These are phyloP conservation scores for Rutpela maculata DNA, from an alignment of 2,888 invertebrate genomes.

Conservation along the genomic window DNA sequence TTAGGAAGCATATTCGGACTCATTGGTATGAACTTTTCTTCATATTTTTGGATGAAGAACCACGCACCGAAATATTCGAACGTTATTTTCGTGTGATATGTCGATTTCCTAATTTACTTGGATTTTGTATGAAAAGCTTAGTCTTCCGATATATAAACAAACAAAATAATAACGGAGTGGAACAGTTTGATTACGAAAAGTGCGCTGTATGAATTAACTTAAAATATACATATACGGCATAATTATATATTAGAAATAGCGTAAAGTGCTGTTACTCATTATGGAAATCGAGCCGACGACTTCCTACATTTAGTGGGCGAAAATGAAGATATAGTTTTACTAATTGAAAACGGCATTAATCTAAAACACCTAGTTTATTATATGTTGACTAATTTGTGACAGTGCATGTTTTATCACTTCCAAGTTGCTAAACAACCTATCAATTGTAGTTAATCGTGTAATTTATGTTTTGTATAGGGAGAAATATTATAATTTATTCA, in stretches of 20 bases:
- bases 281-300: background rate
- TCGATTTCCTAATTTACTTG: too few relatives aligned
- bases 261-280: background rate
- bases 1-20: too few relatives aligned
- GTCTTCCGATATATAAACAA: too few relatives aligned
- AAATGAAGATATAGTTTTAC: constrained; percentile 14
- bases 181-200: background rate
- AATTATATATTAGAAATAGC: background rate
- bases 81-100: too few relatives aligned
- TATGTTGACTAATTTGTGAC: constrained; percentile 16
- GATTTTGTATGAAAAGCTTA: too few relatives aligned
- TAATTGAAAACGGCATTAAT: constrained; percentile 17
- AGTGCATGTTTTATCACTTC: constrained; percentile 9
- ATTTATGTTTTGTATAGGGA: constrained; percentile 14
- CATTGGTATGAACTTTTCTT: too few relatives aligned
- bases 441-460: constrained; percentile 15
- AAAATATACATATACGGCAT: background rate
- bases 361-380: background rate
- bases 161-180: background rate
- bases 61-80: too few relatives aligned
- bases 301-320: constrained; percentile 19
- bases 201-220: background rate
- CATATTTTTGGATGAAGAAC: too few relatives aligned
- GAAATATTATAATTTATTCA: constrained; percentile 29
- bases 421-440: constrained; percentile 18